Percentiles rank a stretch among this genome's conserved stretches.
phyloP scores from a whole-genome alignment of 2,888 invertebrate species.

The Rhagium mordax region DNA sequence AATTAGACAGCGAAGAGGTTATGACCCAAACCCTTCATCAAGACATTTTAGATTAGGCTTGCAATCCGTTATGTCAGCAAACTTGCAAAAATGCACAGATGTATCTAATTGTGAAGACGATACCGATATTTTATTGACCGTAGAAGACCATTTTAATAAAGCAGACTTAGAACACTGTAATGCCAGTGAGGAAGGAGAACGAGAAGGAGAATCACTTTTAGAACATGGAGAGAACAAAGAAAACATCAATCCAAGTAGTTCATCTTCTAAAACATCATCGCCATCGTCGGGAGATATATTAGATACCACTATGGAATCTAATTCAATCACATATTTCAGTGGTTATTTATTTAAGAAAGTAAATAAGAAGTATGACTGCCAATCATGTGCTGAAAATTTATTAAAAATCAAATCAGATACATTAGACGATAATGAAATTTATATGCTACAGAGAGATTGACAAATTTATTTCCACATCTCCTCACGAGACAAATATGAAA shows the following conservation, averaged over 20 bases:
- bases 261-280: not conserved
- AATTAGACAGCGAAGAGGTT: not conserved
- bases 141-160: not conserved
- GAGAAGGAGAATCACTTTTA: too few relatives aligned
- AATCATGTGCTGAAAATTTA: not conserved
- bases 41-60: not conserved
- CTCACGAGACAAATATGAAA: not conserved
- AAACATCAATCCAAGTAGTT: not conserved
- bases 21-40: not conserved
- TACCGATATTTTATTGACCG: not conserved
- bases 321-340: not conserved
- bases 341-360: not conserved
- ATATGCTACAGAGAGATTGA: not conserved
- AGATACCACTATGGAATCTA: not conserved
- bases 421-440: not conserved
- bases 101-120: not conserved
- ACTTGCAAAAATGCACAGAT: not conserved
- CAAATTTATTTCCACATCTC: not conserved
- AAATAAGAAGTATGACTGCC: not conserved
- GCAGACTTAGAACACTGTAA: too few relatives aligned
- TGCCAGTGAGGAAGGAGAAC: too few relatives aligned
- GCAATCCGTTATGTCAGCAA: not conserved
- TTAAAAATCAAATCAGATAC: not conserved
- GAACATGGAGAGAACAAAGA: not conserved
- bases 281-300: not conserved